Evolutionary conservation across 2,888 invertebrate species (phyloP), one percentile per base, ranked within the genome.

Genomic region (Eueremaeus valkanovi): DNA sequence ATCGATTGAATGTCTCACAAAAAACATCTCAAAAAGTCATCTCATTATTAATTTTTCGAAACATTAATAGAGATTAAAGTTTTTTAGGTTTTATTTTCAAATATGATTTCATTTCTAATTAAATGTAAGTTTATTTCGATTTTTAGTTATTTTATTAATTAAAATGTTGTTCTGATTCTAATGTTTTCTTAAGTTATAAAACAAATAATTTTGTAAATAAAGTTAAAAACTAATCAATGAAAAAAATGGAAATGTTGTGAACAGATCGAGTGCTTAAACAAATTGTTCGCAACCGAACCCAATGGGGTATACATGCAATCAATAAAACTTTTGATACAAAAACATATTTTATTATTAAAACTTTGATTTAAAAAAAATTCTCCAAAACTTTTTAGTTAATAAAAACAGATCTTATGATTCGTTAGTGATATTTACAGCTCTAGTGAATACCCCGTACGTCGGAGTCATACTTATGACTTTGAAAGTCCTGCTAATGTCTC

Each of bases 391-490:
- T 36, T 36, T 11, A 36, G 11, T 36, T 36, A 36, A 36, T n/a
- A n/a, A 29, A 29, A 29, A 29, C 29, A 8, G 24, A 31, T 16
- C 1, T 27, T 16, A 29, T 58, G 31, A 49, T 49, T 58, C 11
- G 18, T 21, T 11, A 40, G 45, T 40, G 3, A 31, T 61, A 3
- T n/a, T 31, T 18, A 75, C 55, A 11, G 78, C 78, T 51, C 73
- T 77, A 1, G 78, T 16, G 36, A 49, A 75, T 27, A 79, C 63
- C 1, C 79, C 79, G 72, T 78, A 73, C 31, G 73, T 76, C 1
- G 79, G 79, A 72, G 76, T 78, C 18, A 77, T 77, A 21, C 75
- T 68, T 0, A 78, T 29, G 0, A 61, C n/a, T 45, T 78, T 55
- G 24, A 77, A 76, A 21, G 77, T 76, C 21, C 33, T 1, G 6